phyloP scores from a whole-genome alignment of 2,797 vertebrate genomes.

The Hydrolagus colliei region DNA sequence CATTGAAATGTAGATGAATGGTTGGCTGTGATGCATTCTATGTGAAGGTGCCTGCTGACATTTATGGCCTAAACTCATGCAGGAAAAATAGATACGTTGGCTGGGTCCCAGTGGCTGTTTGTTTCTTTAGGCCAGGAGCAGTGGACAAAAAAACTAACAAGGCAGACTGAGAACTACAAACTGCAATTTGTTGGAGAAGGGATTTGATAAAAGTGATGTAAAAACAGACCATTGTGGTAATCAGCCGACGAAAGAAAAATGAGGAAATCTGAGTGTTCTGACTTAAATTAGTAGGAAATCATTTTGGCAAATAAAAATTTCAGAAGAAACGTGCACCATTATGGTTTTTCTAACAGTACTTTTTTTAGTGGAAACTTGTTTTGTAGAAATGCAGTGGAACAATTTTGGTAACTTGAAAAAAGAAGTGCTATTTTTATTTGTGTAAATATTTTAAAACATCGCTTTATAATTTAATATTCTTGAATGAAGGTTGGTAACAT shows the following conservation, averaged over 20 bases:
- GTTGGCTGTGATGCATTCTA: no score
- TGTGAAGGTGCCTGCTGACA: no score
- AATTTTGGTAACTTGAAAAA: background rate
- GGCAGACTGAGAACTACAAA: background rate
- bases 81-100: no score
- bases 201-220: background rate
- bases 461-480: background rate
- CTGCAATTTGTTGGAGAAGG: background rate
- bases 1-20: no score
- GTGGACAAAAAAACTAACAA: background rate
- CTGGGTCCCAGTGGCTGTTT: background rate
- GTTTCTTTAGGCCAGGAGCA: background rate
- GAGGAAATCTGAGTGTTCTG: background rate
- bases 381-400: background rate
- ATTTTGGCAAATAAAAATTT: background rate
- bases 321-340: no score
- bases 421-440: conserved; percentile 4
- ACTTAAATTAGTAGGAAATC: background rate
- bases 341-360: background rate
- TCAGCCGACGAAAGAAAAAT: background rate
- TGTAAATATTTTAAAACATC: background rate
- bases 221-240: background rate
- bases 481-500: background rate
- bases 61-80: no score
- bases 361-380: background rate